These are phyloP conservation scores for Dendrocincla tyrannina DNA, from an alignment of 2,797 vertebrate genomes.

Conservation along the genomic window DNA sequence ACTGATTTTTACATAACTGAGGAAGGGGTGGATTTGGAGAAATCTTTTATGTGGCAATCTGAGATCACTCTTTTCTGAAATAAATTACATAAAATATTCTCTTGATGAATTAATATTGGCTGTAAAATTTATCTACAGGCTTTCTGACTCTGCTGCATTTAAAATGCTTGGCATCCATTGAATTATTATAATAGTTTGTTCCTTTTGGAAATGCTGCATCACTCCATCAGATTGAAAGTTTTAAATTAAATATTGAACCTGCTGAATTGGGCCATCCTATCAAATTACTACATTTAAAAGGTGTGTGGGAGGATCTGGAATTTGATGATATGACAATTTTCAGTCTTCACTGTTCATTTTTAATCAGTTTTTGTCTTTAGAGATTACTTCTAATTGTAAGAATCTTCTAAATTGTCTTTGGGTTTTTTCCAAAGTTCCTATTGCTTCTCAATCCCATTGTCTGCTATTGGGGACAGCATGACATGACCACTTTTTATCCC, in stretches of 20 bases:
- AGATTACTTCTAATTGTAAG: neutral
- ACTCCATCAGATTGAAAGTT: conserved; percentile 27
- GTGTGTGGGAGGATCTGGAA: neutral
- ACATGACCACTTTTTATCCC: neutral
- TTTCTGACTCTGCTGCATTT: conserved; percentile 31
- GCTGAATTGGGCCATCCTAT: neutral
- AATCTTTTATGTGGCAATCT: neutral
- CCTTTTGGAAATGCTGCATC: conserved; percentile 46
- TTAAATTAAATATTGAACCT: conserved; percentile 61
- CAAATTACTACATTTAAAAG: neutral
- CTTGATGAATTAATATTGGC: conserved; percentile 24
- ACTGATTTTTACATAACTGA: conserved; percentile 1
- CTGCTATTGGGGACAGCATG: neutral
- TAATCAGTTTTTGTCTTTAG: neutral
- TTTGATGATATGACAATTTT: conserved; percentile 5
- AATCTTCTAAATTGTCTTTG: neutral
- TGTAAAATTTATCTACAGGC: neutral
- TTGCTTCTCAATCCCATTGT: neutral
- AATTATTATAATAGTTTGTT: conserved; percentile 37
- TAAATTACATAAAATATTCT: conserved; percentile 6
- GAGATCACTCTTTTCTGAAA: neutral
- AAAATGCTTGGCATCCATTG: conserved; percentile 19
- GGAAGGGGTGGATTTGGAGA: neutral
- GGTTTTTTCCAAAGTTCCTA: neutral
- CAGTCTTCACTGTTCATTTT: conserved; percentile 10